Conservation (phyloP, 2,888 invertebrate genomes). For the Drosophila nigricruria region DNA sequence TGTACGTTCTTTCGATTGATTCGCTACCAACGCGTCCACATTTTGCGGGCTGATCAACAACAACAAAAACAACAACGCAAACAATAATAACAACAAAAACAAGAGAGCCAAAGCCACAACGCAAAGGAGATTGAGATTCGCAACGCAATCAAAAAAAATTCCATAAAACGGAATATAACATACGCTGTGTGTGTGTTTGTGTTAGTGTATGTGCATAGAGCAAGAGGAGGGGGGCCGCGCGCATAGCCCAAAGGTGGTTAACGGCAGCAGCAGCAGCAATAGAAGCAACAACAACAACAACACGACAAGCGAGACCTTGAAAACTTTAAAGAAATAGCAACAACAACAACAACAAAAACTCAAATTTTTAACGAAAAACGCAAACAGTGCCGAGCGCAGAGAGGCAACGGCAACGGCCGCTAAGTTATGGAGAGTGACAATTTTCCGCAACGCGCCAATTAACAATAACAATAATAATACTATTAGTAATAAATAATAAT, state of each 20-base stretch:
- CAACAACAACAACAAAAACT: slow-evolving; percentile 53
- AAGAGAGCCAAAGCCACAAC: slow-evolving; percentile 52
- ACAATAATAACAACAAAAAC: slow-evolving; percentile 48
- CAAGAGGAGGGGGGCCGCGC: slow-evolving; percentile 28
- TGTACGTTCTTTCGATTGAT: slow-evolving; percentile 21
- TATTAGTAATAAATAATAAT: slow-evolving; percentile 13
- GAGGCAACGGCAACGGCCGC: slow-evolving; percentile 29
- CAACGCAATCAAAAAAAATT: slow-evolving; percentile 76
- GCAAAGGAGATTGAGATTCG: slow-evolving; percentile 71
- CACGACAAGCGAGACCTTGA: slow-evolving; percentile 73
- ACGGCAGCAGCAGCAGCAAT: slow-evolving; percentile 26
- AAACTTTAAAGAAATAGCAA: slow-evolving; percentile 72
- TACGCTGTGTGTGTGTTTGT: slow-evolving; percentile 46
- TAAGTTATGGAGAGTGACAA: slow-evolving; percentile 79
- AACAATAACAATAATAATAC: slow-evolving; percentile 32
- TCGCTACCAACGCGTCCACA: slow-evolving; percentile 1
- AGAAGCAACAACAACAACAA: slow-evolving; percentile 38
- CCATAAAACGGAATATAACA: slow-evolving; percentile 63
- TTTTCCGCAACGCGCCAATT: slow-evolving; percentile 66
- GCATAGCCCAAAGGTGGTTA: slow-evolving; percentile 66
- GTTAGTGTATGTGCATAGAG: slow-evolving; percentile 1
- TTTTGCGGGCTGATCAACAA: slow-evolving; percentile 16
- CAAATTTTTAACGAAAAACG: slow-evolving; percentile 55
- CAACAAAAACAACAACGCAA: slow-evolving; percentile 49
- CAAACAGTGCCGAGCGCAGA: slow-evolving; percentile 50